Evolutionary conservation across 2,888 invertebrate genomes (phyloP).

Genomic region (Caenorhabditis japonica): DNA sequence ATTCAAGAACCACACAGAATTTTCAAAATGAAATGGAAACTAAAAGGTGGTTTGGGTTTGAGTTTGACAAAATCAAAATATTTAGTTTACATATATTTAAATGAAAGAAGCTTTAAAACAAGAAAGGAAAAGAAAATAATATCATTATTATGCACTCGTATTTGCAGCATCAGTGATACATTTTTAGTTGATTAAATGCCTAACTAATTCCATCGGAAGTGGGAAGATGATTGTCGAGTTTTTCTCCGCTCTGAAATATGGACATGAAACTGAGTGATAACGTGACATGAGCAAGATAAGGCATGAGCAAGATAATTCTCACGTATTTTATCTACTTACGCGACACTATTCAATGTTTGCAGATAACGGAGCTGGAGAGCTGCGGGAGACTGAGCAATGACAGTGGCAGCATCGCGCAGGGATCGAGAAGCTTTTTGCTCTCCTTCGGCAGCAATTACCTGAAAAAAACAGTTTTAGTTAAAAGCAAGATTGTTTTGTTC

Average conservation of each 20-base stretch:
- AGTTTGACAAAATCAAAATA: too few relatives aligned
- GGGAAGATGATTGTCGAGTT: constrained; percentile 84
- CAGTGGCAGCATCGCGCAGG: constrained; percentile 93
- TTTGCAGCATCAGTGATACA: constrained; percentile 17
- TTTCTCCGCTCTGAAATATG: constrained; percentile 72
- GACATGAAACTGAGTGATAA: constrained; percentile 79
- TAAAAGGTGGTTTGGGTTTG: too few relatives aligned
- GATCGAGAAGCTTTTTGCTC: constrained; percentile 89
- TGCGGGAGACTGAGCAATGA: constrained; percentile 89
- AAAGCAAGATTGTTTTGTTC: too few relatives aligned
- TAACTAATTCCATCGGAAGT: constrained; percentile 86
- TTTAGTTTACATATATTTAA: too few relatives aligned
- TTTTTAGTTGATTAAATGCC: constrained; percentile 78
- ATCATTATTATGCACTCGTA: constrained; percentile 36
- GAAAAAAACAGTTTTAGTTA: neutral
- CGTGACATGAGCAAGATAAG: constrained; percentile 93
- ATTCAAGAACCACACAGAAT: too few relatives aligned
- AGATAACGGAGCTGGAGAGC: constrained; percentile 93
- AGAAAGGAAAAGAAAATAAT: constrained; percentile 7
- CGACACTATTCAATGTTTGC: constrained; percentile 86
- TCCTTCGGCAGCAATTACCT: constrained; percentile 90
- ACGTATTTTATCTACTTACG: constrained; percentile 35
- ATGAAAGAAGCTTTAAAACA: neutral
- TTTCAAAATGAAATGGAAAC: too few relatives aligned
- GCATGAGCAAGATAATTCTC: constrained; percentile 85